Evolutionary conservation across 2,113 vertebrate species (phyloP).

Genomic region (Microtus richardsoni): DNA sequence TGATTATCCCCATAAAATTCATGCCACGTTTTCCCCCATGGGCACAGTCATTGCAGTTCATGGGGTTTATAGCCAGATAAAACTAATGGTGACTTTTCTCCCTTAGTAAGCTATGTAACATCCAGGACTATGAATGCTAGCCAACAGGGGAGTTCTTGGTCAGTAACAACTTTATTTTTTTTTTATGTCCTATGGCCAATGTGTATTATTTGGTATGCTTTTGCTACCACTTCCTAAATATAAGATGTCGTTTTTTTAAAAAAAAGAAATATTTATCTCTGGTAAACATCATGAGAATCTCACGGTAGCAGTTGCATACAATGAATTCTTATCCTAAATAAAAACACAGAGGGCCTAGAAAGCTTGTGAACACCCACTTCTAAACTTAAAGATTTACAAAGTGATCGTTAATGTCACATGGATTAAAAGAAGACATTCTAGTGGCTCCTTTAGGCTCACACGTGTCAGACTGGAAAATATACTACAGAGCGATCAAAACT

Average conservation of each 20-base stretch:
- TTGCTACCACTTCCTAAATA: conserved; percentile 15
- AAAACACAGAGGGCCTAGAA: not conserved
- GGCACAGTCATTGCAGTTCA: not conserved
- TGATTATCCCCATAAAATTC: not conserved
- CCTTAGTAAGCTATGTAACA: not conserved
- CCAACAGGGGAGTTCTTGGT: not conserved
- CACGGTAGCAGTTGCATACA: not conserved
- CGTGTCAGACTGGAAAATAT: not conserved
- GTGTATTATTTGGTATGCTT: not conserved
- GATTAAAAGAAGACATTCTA: not conserved
- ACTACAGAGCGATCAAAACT: not conserved
- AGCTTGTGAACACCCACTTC: not conserved
- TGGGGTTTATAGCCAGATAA: not conserved
- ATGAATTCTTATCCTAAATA: not conserved
- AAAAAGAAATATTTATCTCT: not conserved
- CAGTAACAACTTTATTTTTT: not conserved
- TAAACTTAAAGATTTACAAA: conserved; percentile 2
- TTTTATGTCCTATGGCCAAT: not conserved
- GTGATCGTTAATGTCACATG: not conserved
- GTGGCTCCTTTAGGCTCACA: not conserved
- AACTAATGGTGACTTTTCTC: not conserved
- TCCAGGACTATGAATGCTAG: not conserved
- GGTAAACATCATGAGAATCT: not conserved
- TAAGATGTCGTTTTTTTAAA: not conserved
- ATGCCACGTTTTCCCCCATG: too few species aligned